Percentiles rank a stretch among this genome's conserved stretches.
phyloP scores from a whole-genome alignment of 37 sponge, comb jelly and placozoan species.

The Beroe ovata region DNA sequence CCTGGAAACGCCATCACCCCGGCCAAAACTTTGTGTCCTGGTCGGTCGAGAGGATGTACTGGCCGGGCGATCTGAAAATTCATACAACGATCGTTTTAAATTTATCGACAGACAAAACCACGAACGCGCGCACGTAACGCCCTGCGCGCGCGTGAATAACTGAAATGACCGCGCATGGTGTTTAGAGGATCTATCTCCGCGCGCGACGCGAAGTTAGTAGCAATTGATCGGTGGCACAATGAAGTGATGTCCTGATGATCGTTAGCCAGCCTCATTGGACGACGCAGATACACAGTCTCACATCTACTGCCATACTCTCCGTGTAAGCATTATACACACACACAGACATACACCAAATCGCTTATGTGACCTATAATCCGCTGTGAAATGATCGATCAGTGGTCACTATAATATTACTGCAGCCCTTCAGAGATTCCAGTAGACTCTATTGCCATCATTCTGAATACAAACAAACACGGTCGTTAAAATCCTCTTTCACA shows the following conservation, averaged over 20 bases:
- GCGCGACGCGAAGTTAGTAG: neutral
- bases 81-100: neutral
- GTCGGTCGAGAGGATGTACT: neutral
- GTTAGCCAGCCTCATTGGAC: neutral
- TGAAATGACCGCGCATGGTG: too few species aligned
- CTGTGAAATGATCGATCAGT: neutral
- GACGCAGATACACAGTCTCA: too few species aligned
- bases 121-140: too few species aligned
- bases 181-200: neutral
- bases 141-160: neutral
- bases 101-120: too few species aligned
- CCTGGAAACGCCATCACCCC: neutral
- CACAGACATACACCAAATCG: neutral
- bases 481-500: too few species aligned
- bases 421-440: too few species aligned
- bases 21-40: neutral
- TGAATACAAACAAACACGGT: too few species aligned
- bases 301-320: too few species aligned
- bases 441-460: too few species aligned
- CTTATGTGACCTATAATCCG: neutral
- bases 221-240: neutral
- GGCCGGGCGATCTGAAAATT: neutral
- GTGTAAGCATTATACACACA: too few species aligned
- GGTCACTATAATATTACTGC: too few species aligned
- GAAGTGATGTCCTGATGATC: neutral